A percentile compares a stretch with the other conserved stretches of the same genome.
Evolutionary conservation across 2,888 invertebrate genomes (phyloP).

Genomic region (Lottia scabra): DNA sequence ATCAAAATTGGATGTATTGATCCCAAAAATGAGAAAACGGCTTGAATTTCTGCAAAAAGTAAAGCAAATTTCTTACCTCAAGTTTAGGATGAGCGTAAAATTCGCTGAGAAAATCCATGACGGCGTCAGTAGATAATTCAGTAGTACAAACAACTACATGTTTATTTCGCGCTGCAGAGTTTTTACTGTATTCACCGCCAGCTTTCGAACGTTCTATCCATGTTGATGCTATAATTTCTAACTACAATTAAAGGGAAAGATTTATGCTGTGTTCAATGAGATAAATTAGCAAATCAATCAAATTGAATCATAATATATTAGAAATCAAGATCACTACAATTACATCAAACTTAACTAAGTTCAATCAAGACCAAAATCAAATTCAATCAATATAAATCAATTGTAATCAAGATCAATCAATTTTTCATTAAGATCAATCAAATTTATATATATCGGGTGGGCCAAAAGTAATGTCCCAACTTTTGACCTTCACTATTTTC

Average conservation of each 20-base stretch:
- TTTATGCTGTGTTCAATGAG: no score
- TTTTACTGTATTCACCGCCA: conserved; percentile 90
- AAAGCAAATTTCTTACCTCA: conserved; percentile 70
- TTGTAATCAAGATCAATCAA: no score
- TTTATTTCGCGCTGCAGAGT: conserved; percentile 93
- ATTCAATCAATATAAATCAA: neutral
- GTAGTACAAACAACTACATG: conserved; percentile 98
- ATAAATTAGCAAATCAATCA: neutral
- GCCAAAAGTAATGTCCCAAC: no score
- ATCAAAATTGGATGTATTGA: no score
- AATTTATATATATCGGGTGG: no score
- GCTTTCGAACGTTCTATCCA: conserved; percentile 98
- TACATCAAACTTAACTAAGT: neutral
- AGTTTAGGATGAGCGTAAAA: conserved; percentile 97
- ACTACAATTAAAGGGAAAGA: conserved; percentile 73
- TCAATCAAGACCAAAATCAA: neutral
- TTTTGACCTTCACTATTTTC: no score
- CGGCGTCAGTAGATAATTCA: conserved; percentile 92
- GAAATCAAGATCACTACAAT: neutral
- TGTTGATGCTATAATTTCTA: conserved; percentile 97
- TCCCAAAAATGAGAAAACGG: no score
- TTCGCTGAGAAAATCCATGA: conserved; percentile 98
- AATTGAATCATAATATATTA: neutral
- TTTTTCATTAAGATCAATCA: no score
- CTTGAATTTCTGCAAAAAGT: no score